These are phyloP conservation scores for Oryzias melastigma DNA, from an alignment of 2,113 vertebrate species.

Conservation along the genomic window DNA sequence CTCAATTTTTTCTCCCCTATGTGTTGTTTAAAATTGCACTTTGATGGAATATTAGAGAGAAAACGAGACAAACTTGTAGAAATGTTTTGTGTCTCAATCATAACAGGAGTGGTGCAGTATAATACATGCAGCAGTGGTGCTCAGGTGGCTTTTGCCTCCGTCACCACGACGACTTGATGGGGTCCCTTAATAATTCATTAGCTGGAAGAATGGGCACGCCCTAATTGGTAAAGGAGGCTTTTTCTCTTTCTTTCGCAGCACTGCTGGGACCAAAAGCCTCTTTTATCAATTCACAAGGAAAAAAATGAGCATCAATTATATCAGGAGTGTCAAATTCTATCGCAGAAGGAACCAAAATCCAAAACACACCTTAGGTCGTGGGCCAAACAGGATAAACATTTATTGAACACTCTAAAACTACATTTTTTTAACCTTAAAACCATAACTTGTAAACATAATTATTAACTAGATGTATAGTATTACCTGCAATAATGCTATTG, in stretches of 20 bases:
- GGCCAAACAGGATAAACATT: too few relatives aligned
- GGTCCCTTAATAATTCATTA: slow-evolving; percentile 73
- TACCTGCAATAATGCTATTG: too few relatives aligned
- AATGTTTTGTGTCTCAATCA: slow-evolving; percentile 36
- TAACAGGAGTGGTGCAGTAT: slow-evolving; percentile 5
- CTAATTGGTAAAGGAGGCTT: slow-evolving; percentile 63
- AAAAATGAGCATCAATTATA: slow-evolving; percentile 20
- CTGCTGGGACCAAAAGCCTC: slow-evolving; percentile 47
- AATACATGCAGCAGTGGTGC: slow-evolving; percentile 48
- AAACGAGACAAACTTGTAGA: background rate
- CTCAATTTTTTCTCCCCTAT: background rate
- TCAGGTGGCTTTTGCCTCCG: slow-evolving; percentile 53
- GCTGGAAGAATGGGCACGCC: slow-evolving; percentile 49
- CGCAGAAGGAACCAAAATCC: too few relatives aligned
- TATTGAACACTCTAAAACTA: too few relatives aligned
- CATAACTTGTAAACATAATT: too few relatives aligned
- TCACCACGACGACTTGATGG: slow-evolving; percentile 54
- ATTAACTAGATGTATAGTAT: too few relatives aligned
- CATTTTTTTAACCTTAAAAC: too few relatives aligned
- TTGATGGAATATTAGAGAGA: too few relatives aligned
- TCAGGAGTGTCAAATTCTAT: background rate
- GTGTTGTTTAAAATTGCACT: background rate
- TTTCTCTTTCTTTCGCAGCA: slow-evolving; percentile 41
- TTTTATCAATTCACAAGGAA: background rate
- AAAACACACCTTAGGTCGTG: too few relatives aligned